A percentile compares a stretch with the other conserved stretches of the same genome.
These are phyloP conservation scores for Buteo buteo DNA, from an alignment of 2,113 vertebrate genomes.

Conservation along the genomic window DNA sequence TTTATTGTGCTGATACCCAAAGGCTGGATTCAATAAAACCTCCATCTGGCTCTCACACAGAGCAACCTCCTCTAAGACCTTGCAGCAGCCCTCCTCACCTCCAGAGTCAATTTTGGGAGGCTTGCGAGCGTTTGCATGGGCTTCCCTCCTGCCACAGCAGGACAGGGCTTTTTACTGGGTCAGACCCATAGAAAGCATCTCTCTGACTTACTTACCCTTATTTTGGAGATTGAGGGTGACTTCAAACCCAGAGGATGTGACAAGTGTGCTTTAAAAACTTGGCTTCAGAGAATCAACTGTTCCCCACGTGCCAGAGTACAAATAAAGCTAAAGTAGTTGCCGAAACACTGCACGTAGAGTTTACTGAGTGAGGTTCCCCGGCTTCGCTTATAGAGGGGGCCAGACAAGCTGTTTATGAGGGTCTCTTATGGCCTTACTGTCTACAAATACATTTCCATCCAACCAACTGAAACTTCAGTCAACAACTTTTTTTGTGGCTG, in stretches of 20 bases:
- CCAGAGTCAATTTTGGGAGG: neutral
- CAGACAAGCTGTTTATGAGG: neutral
- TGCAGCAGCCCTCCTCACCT: neutral
- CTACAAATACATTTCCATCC: neutral
- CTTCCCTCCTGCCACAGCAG: neutral
- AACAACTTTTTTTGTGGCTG: neutral
- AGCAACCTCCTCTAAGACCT: neutral
- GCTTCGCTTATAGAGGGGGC: neutral
- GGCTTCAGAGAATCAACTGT: neutral
- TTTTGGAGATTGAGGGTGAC: neutral
- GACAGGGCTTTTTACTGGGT: neutral
- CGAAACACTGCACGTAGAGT: neutral
- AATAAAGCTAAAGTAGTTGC: neutral
- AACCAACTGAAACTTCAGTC: neutral
- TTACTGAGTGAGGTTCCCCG: rapidly evolving
- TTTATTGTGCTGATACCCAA: slow-evolving; percentile 54
- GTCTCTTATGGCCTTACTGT: neutral
- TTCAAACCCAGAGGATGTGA: neutral
- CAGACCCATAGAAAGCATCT: neutral
- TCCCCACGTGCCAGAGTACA: neutral
- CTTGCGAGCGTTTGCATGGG: neutral
- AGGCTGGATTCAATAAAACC: slow-evolving; percentile 54
- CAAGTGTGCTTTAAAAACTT: neutral
- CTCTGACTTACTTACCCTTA: neutral
- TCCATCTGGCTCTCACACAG: slow-evolving; percentile 25